These are phyloP conservation scores for Lytechinus pictus DNA, from an alignment of 35 echinoderm and acorn worm genomes.

Conservation along the genomic window DNA sequence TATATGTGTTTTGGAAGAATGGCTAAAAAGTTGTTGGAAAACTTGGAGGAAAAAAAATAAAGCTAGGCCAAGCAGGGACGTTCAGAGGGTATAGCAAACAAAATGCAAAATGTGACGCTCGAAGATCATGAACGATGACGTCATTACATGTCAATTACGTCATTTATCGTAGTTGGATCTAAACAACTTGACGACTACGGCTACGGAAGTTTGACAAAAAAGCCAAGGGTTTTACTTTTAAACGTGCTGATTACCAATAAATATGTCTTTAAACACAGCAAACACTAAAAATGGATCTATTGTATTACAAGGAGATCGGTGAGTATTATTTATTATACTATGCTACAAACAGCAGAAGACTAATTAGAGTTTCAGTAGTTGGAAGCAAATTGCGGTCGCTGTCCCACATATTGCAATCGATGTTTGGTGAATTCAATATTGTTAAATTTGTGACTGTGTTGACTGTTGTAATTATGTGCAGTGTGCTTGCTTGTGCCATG, in stretches of 20 bases:
- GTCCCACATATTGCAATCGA: constrained; percentile 7
- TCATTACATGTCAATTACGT: background rate
- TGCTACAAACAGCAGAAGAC: too few relatives aligned
- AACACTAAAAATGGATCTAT: constrained; percentile 27
- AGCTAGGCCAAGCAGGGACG: too few relatives aligned
- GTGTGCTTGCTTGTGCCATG: too few relatives aligned
- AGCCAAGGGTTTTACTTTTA: background rate
- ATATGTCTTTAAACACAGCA: background rate
- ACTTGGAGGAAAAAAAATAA: too few relatives aligned
- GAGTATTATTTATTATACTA: background rate
- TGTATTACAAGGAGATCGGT: constrained; percentile 30
- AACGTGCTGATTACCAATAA: background rate
- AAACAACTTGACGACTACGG: background rate
- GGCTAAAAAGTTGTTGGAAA: too few relatives aligned
- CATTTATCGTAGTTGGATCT: background rate
- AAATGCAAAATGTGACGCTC: too few relatives aligned
- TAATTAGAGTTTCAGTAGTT: background rate
- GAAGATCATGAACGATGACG: background rate
- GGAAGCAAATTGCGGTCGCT: background rate
- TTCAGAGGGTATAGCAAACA: too few relatives aligned
- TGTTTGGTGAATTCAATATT: background rate
- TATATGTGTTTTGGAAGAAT: too few relatives aligned
- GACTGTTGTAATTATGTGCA: too few relatives aligned
- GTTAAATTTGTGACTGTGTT: too few relatives aligned
- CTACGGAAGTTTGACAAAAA: too few relatives aligned